Evolutionary conservation across 2,888 invertebrate genomes (phyloP), one percentile per base, ranked within the genome.

Genomic region (Lasioglossum malachurum): DNA sequence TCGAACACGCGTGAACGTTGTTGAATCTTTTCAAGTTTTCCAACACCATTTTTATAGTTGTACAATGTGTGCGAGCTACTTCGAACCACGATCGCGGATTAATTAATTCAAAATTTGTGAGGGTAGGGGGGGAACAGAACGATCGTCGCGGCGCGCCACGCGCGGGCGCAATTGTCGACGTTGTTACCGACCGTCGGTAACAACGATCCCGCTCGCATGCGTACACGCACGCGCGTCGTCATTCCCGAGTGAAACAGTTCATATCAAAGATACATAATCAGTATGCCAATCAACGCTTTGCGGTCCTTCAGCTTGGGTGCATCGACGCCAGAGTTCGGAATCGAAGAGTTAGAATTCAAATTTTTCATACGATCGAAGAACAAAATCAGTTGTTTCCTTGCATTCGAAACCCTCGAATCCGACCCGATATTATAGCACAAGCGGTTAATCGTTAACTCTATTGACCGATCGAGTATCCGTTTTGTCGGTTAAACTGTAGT

Each of bases 241-340:
- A 83, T n/a, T 75, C 49, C 78, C 46, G 67, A 27, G 80, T 86
- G 86, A 87, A 84, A 87, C 87, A 79, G 75, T 87, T 86, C 87
- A 87, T 87, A 87, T 87, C 87, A 87, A 77, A 87, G 79, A 84
- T 87, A 71, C 86, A 87, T 87, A 86, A 87, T 87, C 87, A 87
- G 81, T 86, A 84, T 84, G 77, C 87, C 60, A 69, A 16, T 64
- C 53, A 38, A 83, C 23, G 38, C 69, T 69, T 69, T 38, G 69
- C 69, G 69, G 69, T 69, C 38, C 64, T 31, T 64, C 64, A 19
- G 31, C 19, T 35, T 31, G 14, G 64, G 8, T 19, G 64, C 31
- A 1, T 16, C 64, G 64, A 64, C 31, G 0, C 16, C 64, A 31
- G 4, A 14, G 60, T 64, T 64, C 14, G 64, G 64, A 16, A 31